phyloP scores from a whole-genome alignment of 2,888 invertebrate genomes.

The Bellardia pandia region DNA sequence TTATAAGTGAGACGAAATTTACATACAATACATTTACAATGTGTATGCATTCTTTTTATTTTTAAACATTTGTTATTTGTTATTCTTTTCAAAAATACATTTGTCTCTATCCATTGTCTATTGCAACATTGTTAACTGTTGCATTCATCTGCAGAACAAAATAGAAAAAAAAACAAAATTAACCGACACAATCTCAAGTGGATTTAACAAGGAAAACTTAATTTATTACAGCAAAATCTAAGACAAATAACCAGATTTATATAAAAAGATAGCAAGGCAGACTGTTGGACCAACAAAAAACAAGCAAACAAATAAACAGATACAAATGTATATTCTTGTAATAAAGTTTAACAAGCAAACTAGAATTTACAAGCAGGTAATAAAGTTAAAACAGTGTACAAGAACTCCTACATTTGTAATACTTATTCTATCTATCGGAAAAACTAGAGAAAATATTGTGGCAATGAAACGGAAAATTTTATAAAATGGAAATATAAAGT shows the following conservation, averaged over 20 bases:
- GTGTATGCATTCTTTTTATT: too few relatives aligned
- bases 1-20: too few relatives aligned
- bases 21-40: too few relatives aligned
- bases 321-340: constrained; percentile 56
- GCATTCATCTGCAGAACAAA: constrained; percentile 18
- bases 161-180: constrained; percentile 29
- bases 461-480: constrained; percentile 21
- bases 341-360: constrained; percentile 59
- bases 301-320: constrained; percentile 50
- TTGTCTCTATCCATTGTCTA: background rate
- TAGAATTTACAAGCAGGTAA: constrained; percentile 62
- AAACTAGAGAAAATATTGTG: constrained; percentile 5
- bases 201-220: constrained; percentile 64
- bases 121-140: constrained; percentile 41
- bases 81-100: too few relatives aligned
- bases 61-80: too few relatives aligned
- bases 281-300: background rate
- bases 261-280: constrained; percentile 17
- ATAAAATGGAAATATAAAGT: background rate
- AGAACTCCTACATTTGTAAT: background rate
- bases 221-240: constrained; percentile 61
- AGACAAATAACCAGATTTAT: constrained; percentile 50
- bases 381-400: constrained; percentile 55
- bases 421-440: background rate
- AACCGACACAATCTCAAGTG: constrained; percentile 61